phyloP scores from a whole-genome alignment of 2,113 vertebrate species.

The Prunella fulvescens region DNA sequence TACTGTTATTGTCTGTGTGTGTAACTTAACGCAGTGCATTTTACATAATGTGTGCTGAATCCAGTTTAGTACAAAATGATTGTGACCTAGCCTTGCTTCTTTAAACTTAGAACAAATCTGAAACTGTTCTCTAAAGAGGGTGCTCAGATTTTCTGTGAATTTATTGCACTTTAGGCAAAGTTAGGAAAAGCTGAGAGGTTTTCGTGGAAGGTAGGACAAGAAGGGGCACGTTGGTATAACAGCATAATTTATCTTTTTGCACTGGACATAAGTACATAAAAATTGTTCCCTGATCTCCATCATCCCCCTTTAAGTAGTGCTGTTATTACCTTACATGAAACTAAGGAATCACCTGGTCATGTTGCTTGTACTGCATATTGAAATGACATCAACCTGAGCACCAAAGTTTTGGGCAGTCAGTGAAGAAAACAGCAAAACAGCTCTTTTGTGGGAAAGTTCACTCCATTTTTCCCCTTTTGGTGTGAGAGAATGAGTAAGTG shows the following conservation, averaged over 20 bases:
- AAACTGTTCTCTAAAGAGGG: background rate
- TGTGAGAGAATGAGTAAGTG: background rate
- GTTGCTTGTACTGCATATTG: background rate
- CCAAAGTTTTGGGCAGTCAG: background rate
- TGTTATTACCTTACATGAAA: background rate
- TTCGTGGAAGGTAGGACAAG: background rate
- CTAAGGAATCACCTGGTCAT: background rate
- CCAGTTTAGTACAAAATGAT: background rate
- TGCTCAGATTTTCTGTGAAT: background rate
- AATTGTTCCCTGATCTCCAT: background rate
- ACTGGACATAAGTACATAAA: background rate
- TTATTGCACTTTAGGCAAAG: background rate
- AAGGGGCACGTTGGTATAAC: background rate
- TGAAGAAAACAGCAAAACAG: background rate
- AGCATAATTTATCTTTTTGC: background rate
- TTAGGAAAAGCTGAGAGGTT: background rate
- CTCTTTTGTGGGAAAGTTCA: background rate
- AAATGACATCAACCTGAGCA: background rate
- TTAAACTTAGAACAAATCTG: background rate
- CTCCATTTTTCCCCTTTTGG: background rate
- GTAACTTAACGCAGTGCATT: background rate
- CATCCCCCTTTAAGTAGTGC: background rate
- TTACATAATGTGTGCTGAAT: background rate
- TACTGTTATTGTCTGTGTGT: rapidly evolving
- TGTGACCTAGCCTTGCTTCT: background rate